Evolutionary conservation across 2,113 vertebrate genomes (phyloP).

Genomic region (Sitta europaea): DNA sequence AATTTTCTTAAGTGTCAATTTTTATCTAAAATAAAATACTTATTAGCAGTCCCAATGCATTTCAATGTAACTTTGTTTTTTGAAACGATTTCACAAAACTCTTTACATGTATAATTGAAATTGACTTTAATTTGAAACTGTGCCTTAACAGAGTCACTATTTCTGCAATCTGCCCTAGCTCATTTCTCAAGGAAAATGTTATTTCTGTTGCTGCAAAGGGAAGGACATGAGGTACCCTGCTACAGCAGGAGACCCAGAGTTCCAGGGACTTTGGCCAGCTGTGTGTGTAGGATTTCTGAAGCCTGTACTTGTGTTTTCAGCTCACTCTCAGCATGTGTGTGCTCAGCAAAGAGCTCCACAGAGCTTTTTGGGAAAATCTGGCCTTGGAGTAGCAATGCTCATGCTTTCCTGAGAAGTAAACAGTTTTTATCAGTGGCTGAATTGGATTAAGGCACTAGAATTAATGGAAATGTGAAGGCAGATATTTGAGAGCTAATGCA

Average conservation of each 20-base stretch:
- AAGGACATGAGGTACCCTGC: fast-evolving
- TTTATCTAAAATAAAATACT: slow-evolving; percentile 26
- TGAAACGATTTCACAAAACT: background rate
- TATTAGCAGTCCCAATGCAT: background rate
- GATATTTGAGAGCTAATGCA: background rate
- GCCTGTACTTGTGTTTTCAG: fast-evolving
- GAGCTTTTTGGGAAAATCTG: background rate
- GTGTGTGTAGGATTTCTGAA: background rate
- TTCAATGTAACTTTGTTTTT: background rate
- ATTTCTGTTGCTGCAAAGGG: background rate
- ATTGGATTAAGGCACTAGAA: background rate
- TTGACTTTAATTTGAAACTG: slow-evolving; percentile 3
- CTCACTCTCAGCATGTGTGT: background rate
- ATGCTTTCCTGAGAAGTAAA: background rate
- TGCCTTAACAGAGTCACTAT: background rate
- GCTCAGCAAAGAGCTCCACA: background rate
- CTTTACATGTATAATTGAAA: slow-evolving; percentile 20
- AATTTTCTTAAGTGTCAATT: slow-evolving; percentile 18
- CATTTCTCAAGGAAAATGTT: background rate
- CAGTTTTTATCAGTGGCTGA: background rate
- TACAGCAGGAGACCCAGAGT: background rate
- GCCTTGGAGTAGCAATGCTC: background rate
- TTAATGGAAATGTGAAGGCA: slow-evolving; percentile 8
- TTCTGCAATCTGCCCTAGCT: background rate
- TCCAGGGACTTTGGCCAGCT: background rate